Percentiles rank a stretch among this genome's conserved stretches.
phyloP scores from a whole-genome alignment of 2,888 invertebrate genomes.

The Euphydryas editha region DNA sequence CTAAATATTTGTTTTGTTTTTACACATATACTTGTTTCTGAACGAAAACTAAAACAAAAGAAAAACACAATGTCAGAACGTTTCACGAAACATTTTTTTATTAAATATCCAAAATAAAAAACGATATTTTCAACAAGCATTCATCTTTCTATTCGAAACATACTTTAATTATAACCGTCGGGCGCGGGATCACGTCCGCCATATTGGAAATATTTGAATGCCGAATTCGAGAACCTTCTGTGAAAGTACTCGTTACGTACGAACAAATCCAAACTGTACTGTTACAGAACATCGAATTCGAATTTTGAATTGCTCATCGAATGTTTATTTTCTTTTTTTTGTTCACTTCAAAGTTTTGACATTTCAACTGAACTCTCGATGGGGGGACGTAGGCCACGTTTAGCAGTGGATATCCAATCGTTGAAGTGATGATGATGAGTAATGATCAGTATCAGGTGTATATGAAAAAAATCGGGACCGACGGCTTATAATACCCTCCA shows the following conservation, averaged over 20 bases:
- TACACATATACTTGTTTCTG: not conserved
- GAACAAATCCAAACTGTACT: not conserved
- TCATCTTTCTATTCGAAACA: not conserved
- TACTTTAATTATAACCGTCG: not conserved
- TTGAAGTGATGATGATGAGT: too few species aligned
- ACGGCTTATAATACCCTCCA: too few species aligned
- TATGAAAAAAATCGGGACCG: too few species aligned
- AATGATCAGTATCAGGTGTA: too few species aligned
- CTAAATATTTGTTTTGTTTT: too few species aligned
- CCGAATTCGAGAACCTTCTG: slow-evolving; percentile 9
- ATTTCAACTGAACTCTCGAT: not conserved
- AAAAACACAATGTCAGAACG: not conserved
- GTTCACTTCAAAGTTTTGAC: not conserved
- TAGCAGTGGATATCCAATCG: too few species aligned
- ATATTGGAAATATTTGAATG: slow-evolving; percentile 11
- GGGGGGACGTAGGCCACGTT: too few species aligned
- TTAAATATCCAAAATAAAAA: not conserved
- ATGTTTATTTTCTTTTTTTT: not conserved
- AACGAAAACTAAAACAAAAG: not conserved
- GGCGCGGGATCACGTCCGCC: slow-evolving; percentile 3
- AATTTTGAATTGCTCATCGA: slow-evolving; percentile 2
- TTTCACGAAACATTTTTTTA: not conserved
- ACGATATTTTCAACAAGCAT: not conserved
- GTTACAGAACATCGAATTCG: too few species aligned
- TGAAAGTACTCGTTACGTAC: slow-evolving; percentile 7